These are phyloP conservation scores for Asarcornis scutulata DNA, from an alignment of 2,113 vertebrate species.

Conservation along the genomic window DNA sequence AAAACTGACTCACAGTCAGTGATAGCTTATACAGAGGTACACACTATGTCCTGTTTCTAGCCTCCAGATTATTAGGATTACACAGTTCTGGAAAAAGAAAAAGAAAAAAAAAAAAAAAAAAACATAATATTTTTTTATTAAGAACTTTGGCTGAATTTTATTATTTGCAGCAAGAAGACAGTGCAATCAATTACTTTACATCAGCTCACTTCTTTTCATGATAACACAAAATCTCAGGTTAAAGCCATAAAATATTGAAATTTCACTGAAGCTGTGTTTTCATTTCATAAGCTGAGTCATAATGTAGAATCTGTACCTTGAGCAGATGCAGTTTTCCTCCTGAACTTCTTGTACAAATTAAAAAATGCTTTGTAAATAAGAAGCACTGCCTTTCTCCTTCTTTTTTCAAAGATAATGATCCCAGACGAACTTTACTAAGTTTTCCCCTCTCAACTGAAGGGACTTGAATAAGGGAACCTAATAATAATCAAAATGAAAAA, in stretches of 20 bases:
- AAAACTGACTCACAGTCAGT: background rate
- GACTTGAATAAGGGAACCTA: constrained; percentile 98
- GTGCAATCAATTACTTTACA: background rate
- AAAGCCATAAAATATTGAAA: background rate
- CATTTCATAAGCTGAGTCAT: background rate
- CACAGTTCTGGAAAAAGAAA: background rate
- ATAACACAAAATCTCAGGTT: background rate
- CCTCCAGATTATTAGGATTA: background rate
- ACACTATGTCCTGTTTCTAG: background rate
- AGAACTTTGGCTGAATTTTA: background rate
- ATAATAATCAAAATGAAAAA: constrained; percentile 59
- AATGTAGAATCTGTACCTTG: constrained; percentile 81
- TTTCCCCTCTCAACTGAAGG: constrained; percentile 97
- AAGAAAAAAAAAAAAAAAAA: too few species aligned
- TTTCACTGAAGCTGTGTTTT: background rate
- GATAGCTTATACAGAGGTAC: background rate
- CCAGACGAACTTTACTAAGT: constrained; percentile 96
- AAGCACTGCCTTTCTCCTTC: constrained; percentile 99
- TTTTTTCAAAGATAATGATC: constrained; percentile 95
- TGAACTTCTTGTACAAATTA: constrained; percentile 97
- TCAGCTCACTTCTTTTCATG: background rate
- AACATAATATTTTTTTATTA: background rate
- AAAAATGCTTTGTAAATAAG: constrained; percentile 97
- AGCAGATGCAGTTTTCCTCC: constrained; percentile 97
- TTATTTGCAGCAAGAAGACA: background rate